These are phyloP conservation scores for Nansenia antarctica DNA, from an alignment of 2,113 vertebrate genomes.

Conservation along the genomic window DNA sequence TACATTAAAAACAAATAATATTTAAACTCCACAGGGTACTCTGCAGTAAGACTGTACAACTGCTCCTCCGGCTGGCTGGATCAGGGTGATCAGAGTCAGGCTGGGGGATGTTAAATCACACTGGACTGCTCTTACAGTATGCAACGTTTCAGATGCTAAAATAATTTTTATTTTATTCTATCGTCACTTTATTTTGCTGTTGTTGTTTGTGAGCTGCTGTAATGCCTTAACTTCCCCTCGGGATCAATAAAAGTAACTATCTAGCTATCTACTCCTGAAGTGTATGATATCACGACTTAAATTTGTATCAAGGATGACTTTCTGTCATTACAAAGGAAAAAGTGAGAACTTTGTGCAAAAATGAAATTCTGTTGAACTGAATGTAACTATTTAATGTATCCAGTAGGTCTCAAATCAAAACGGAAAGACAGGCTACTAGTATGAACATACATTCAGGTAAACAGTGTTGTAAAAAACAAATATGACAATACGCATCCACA, in stretches of 20 bases:
- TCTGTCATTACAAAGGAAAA: neutral
- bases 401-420: slow-evolving; percentile 23
- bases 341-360: neutral
- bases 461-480: slow-evolving; percentile 54
- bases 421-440: slow-evolving; percentile 18
- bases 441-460: slow-evolving; percentile 41
- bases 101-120: too few relatives aligned
- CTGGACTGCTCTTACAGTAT: too few relatives aligned
- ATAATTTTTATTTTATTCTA: neutral
- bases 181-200: too few relatives aligned
- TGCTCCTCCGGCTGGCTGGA: too few relatives aligned
- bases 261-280: neutral
- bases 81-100: too few relatives aligned
- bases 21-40: neutral
- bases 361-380: neutral
- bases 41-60: too few relatives aligned
- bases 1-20: neutral
- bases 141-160: too few relatives aligned
- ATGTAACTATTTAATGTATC: slow-evolving; percentile 9
- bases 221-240: too few relatives aligned
- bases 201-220: too few relatives aligned
- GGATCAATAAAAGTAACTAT: too few relatives aligned
- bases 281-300: neutral
- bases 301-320: too few relatives aligned
- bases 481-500: slow-evolving; percentile 30